Evolutionary conservation across 1,140 invertebrate genomes (phyloP), one percentile per base, ranked within the genome.

Genomic region (Meteorus sp.): DNA sequence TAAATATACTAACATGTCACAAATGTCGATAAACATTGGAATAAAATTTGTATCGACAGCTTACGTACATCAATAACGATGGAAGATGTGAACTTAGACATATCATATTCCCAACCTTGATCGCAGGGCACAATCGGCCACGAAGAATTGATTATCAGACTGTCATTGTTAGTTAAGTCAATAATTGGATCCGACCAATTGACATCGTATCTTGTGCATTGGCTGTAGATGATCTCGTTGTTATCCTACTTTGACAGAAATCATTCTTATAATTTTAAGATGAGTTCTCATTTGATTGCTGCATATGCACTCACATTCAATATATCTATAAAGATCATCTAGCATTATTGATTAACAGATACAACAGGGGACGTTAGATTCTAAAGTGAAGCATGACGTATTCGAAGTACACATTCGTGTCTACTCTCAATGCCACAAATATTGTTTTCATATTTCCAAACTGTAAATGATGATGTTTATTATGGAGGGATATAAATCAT

Each of bases 61-160:
- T 39, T 39, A 75, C 85, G 79, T 85, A 92, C 91, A 79, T 93
- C 90, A 44, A 89, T 89, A 11, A 93, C 90, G 62, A 93, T 86
- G 0, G 91, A 92, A 7, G 90, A 92, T 60, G 68, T 73, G 5
- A 90, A 81, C 71, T 84, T 81, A 4, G 83, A 83, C 37, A 76
- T 84, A 68, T 94, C 85, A 69, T 91, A 93, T 70, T 91, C 90
- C 86, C 91, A 94, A 17, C 92, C 92, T 68, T 91, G 81, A 48
- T 82, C 69, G 70, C 92, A 94, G 3, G 81, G 77, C 62, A 90
- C 85, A 6, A 83, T 72, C 0, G 85, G 81, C 85, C 86, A 90
- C 13, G 79, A 82, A 15, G 66, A 57, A 53, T 87, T 88, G 75
- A 57, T 22, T 76, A 67, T 22, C 67, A 73, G 9, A 69, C 45